These are phyloP conservation scores for Venusia cambrica DNA, from an alignment of 2,888 invertebrate genomes.

Conservation along the genomic window DNA sequence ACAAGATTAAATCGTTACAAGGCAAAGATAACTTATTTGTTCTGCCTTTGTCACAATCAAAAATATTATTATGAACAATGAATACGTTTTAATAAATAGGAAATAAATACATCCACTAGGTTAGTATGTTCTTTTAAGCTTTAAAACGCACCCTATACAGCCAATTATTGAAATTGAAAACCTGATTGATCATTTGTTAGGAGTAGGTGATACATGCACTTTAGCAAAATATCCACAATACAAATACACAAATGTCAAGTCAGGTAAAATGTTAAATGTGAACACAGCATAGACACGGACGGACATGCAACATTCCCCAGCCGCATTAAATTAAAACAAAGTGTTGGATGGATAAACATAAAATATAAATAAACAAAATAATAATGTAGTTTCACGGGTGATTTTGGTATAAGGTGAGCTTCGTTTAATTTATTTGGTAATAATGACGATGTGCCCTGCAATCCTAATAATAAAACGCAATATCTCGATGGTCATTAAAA, in stretches of 20 bases:
- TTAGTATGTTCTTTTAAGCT: no score
- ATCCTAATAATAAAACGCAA: slow-evolving; percentile 32
- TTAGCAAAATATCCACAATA: not conserved
- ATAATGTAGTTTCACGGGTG: slow-evolving; percentile 61
- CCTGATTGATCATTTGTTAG: slow-evolving; percentile 41
- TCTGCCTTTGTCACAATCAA: no score
- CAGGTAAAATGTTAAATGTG: slow-evolving; percentile 39
- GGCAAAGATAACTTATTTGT: no score
- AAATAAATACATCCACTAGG: no score
- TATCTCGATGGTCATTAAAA: slow-evolving; percentile 23
- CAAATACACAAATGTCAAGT: slow-evolving; percentile 42
- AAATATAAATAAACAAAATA: slow-evolving; percentile 50
- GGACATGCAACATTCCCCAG: slow-evolving; percentile 79
- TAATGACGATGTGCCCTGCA: slow-evolving; percentile 37
- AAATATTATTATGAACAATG: no score
- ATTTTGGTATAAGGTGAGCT: slow-evolving; percentile 60
- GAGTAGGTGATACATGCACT: not conserved
- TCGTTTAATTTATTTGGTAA: slow-evolving; percentile 28
- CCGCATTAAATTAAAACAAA: slow-evolving; percentile 69
- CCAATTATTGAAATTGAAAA: slow-evolving; percentile 43
- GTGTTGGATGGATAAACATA: slow-evolving; percentile 73
- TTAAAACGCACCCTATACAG: slow-evolving; percentile 36
- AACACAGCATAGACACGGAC: slow-evolving; percentile 48
- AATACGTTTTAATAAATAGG: no score
- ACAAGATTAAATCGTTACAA: no score